Conservation (phyloP, 92 coral and sea anemone genomes). For the Siderastrea radians region DNA sequence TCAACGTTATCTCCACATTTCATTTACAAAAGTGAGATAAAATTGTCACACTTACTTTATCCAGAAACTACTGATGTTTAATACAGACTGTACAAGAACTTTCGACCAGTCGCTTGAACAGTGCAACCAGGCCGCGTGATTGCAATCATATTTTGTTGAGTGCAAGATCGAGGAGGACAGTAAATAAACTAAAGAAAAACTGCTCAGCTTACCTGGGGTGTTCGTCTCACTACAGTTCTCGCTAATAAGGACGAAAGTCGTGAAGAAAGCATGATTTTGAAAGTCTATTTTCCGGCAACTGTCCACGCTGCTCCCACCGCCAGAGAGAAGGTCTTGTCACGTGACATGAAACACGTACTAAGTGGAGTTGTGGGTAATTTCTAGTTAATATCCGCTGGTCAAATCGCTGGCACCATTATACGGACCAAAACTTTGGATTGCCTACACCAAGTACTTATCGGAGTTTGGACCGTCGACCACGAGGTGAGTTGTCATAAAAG, state of each 20-base stretch:
- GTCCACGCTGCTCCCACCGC: slow-evolving; percentile 71
- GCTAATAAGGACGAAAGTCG: slow-evolving; percentile 88
- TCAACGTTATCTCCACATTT: neutral
- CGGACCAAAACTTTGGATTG: too few relatives aligned
- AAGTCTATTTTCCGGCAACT: slow-evolving; percentile 26
- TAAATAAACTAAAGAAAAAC: neutral
- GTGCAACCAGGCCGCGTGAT: slow-evolving; percentile 29
- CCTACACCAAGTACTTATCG: too few relatives aligned
- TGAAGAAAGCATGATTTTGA: slow-evolving; percentile 91
- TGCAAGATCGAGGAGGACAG: neutral
- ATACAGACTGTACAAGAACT: neutral
- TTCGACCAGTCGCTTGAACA: slow-evolving; percentile 8
- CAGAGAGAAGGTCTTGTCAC: slow-evolving; percentile 62
- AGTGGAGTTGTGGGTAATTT: slow-evolving; percentile 50
- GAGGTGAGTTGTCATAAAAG: too few relatives aligned
- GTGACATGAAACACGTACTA: slow-evolving; percentile 26
- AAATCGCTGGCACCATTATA: neutral
- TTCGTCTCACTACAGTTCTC: slow-evolving; percentile 84
- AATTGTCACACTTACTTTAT: neutral
- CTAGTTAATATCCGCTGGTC: slow-evolving; percentile 41
- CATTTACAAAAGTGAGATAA: neutral
- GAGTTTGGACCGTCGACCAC: too few relatives aligned
- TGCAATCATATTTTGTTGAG: neutral
- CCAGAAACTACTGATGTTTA: neutral
- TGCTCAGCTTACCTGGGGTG: slow-evolving; percentile 82